phyloP scores from a whole-genome alignment of 1,140 invertebrate genomes.

The Patella vulgata region DNA sequence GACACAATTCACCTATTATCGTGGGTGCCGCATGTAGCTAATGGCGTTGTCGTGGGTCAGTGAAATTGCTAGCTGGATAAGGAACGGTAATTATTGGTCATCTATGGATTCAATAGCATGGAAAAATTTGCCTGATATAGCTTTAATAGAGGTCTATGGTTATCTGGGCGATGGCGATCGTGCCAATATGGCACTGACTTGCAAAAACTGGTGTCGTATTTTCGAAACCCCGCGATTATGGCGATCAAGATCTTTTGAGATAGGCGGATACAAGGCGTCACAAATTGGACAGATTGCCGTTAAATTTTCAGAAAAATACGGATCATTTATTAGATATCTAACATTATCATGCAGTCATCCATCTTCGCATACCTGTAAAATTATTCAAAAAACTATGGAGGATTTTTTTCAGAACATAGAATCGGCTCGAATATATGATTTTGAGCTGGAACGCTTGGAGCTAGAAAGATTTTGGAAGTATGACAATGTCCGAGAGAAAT shows the following conservation, averaged over 20 bases:
- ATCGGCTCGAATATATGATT: conserved; percentile 14
- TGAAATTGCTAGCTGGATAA: no score
- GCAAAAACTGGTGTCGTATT: conserved; percentile 21
- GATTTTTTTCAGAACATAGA: conserved; percentile 26
- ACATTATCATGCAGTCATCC: conserved; percentile 25
- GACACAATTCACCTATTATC: no score
- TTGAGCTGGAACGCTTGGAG: conserved; percentile 25
- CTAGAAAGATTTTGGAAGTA: conserved; percentile 33
- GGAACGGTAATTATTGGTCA: no score
- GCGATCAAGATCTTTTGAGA: conserved; percentile 21
- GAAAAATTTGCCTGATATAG: conserved; percentile 25
- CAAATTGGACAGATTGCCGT: conserved; percentile 16
- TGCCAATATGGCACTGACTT: conserved; percentile 21
- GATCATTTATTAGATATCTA: conserved; percentile 17
- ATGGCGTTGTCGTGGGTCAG: no score
- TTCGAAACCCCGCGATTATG: conserved; percentile 27
- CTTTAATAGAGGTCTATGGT: conserved; percentile 24
- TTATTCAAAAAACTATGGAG: conserved; percentile 30
- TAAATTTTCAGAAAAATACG: conserved; percentile 23
- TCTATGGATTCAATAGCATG: conserved; percentile 27
- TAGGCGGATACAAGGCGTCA: conserved; percentile 26
- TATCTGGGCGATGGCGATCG: conserved; percentile 22
- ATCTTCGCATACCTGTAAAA: conserved; percentile 27
- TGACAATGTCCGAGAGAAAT: conserved; percentile 24
- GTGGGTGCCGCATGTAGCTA: no score